Base-by-base conservation (phyloP, 2,888 invertebrate genomes). In the Yponomeuta cagnagella region DNA sequence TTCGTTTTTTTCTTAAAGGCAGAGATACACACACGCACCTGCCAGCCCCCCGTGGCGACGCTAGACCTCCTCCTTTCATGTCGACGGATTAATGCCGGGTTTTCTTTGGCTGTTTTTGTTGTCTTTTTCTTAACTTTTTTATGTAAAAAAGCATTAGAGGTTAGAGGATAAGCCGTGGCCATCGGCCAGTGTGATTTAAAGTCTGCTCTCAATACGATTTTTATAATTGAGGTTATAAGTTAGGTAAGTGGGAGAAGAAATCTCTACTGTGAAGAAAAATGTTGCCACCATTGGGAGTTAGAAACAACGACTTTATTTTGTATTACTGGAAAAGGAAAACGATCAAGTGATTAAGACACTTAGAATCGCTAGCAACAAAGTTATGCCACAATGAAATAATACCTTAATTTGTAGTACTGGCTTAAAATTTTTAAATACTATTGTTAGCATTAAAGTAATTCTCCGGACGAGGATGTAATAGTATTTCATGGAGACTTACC, bases 81-180 rank as follows among this genome's bases (percentile, higher is more conserved):
- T 76, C 87, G 84, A 83, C 86, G 87, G 87, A 89, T 88, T 88
- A 89, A 88, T 85, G 83, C 83, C 80, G 82, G 79, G 79, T 82
- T 80, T 78, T 77, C 78, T 58, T 58, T 78, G 73, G 77, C 79
- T 79, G 79, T 72, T 72, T 70, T 72, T 69, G 52, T 69, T 71
- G 68, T 72, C 63, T 71, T 69, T 71, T 33, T 33, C 5, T 58
- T 58, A 15, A 58, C 52, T 4, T 58, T 15, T 58, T 58, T 58
- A 58, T 58, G 12, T 65, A 15, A 71, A 70, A 70, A 65, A 70
- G 66, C 69, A 9, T 64, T 48, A 63, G 64, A 64, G 70, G 70
- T 64, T 48, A 63, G 48, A 64, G 70, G 70, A 73, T 73, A 75
- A 77, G 73, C 74, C 74, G 76, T 72, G 74, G 74, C 76, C 75